Evolutionary conservation across 2,888 invertebrate genomes (phyloP), one percentile per base, ranked within the genome.

Genomic region (Leptarthrus brevirostris): DNA sequence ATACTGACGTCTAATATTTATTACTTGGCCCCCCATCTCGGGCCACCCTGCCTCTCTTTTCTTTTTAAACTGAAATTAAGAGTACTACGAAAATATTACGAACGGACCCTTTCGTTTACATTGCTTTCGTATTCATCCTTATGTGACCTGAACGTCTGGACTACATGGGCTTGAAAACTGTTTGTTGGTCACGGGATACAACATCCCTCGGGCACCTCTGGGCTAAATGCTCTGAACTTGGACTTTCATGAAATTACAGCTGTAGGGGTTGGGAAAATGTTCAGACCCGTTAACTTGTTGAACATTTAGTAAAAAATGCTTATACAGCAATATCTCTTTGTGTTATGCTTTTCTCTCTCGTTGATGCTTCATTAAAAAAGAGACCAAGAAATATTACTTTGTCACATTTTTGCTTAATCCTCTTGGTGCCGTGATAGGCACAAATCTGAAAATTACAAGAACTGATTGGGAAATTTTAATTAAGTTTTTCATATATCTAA

Each of bases 271-370:
- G 54, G 54, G 54, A 22, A 54, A 54, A 54, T 54, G 54, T 54
- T 54, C 54, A 54, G 54, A n/a, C 30, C 54, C 54, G 24, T 54
- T 54, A 54, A 54, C 54, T 54, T 54, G 54, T 54, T 54, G 54
- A 54, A 54, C 54, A 54, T 30, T 54, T 4, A n/a, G 30, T n/a
- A 30, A 54, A 54, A 53, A 52, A 22, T 18, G 22, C 52, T 52
- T 52, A 22, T 18, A 18, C 52, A 52, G 52, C 40, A 12, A 40
- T 40, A 40, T 40, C 8, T 40, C n/a, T 40, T 12, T n/a, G 40
- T 12, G 40, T 12, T 3, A 8, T n/a, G n/a, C n/a, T n/a, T n/a
- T n/a, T n/a, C n/a, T n/a, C n/a, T n/a, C n/a, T 40, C 10, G 6
- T 40, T 40, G 12, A 40, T 40, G 6, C 40, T 40, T 40, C 40